Base-by-base conservation (phyloP, 2,888 invertebrate species). In the Tethea ocularis region DNA sequence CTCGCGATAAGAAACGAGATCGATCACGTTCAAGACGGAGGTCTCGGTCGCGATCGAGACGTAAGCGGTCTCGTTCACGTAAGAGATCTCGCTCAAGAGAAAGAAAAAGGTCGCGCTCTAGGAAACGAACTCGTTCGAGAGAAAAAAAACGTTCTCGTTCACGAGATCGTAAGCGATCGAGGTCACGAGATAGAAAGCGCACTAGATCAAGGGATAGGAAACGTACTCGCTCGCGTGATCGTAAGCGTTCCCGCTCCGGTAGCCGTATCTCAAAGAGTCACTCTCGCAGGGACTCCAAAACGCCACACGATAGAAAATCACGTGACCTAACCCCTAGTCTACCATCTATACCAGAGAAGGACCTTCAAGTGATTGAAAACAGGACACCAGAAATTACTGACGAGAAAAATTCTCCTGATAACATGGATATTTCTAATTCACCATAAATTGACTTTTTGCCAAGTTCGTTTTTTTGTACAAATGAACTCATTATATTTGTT, bases 381-480 rank as follows among this genome's bases (percentile, higher is more conserved):
- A 88, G 86, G 69, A 66, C 82, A 5, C 78, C 83, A 15, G 88
- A 89, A 55, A 72, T 88, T 56, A 80, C 76, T 46, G 94, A 95
- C 61, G 95, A 95, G 71, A 94, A 94, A 64, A 88, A 92, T 69
- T 95, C 95, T 15, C 93, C 95, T 1, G 96, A 96, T 84, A 96
- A 96, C 80, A 96, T 96, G 96, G 96, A 96, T 83, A 96, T 96
- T 85, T 96, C 96, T 17, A 96, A 96, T 87, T 96, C 96, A 61
- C 96, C 96, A 58, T 96, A 93, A 72, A 67, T 62, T 65, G 24
- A 61, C 51, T 56, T 56, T 29, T 33, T 56, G 36, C 22, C 24
- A 51, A 10, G 51, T 51, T 20, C 20, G n/a, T 33, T 15, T 36
- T 52, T 33, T 20, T 36, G 41, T 46, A 23, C 23, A 33, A 53